Evolutionary conservation across 1,140 invertebrate species (phyloP), one percentile per base, ranked within the genome.

Genomic region (Drosophila nikananu): DNA sequence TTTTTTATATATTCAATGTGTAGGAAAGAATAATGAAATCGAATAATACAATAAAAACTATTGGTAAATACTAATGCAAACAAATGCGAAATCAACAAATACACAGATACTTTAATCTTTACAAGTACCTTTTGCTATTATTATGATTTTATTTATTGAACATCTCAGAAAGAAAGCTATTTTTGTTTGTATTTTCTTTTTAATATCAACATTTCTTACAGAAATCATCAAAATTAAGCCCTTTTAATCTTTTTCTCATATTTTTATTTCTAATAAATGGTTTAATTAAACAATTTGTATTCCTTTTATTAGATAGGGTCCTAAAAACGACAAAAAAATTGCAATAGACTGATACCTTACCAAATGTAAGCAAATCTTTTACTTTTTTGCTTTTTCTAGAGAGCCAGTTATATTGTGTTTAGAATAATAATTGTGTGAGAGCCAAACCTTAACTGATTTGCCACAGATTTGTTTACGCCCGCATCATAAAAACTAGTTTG

Each of bases 341-440:
- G 0, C 12, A 52, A 12, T 27, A 19, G 5, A 52, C 17, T 3
- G 0, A 52, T 8, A 7, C 10, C 4, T 52, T n/a, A n/a, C n/a
- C n/a, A n/a, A n/a, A n/a, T n/a, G n/a, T 55, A 55, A 55, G 17
- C 32, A 55, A 37, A 55, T 37, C 13, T 10, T 37, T 21, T 17
- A 10, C 7, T 19, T 23, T 37, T 37, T 10, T 2, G 0, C 0
- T 37, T 19, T 21, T 27, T 27, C n/a, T n/a, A n/a, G 25, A 25
- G 52, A 37, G 52, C 7, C 19, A 37, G 19, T 3, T 37, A 6
- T 55, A 23, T 37, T 0, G 32, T 23, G 32, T 37, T 9, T 21
- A 21, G 15, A 55, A 55, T 23, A 55, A 55, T 55, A 55, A 55
- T 17, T 48, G 21, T 2, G 23, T 17, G 46, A 49, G 46, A 49